Evolutionary conservation across 2,797 vertebrate genomes (phyloP), one percentile per base, ranked within the genome.

Genomic region (Neosalanx taihuensis): DNA sequence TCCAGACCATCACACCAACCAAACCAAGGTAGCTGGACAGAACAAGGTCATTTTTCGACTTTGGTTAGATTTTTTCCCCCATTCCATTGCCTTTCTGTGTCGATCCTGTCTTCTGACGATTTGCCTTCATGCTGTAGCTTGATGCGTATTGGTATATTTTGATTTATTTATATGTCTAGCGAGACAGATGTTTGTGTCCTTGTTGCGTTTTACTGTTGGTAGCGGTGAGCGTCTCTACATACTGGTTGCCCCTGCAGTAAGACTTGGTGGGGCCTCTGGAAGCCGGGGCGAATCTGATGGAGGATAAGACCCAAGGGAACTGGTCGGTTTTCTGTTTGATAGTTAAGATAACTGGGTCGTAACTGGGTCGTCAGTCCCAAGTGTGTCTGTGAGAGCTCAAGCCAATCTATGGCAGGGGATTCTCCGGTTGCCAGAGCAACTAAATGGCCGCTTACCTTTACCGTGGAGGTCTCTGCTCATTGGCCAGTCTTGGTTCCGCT

Each of bases 301-400:
- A 76, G 71, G 69, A 75, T 88, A 77, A 74, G 76, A 76, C 81
- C 58, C 64, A 71, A 70, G 46, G 81, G 70, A 49, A 46, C 72
- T 72, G 76, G 76, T 72, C 77, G 68, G 70, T 64, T 60, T 23
- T 75, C 61, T 23, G 37, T 79, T 62, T 77, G 60, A 60, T 67
- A 64, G 76, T 78, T 80, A 75, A 83, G 59, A 26, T 26, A 26
- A 26, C 79, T 82, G 62, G 64, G 75, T 74, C 72, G 23, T 77
- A 70, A 64, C 33, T 9, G 62, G 76, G 72, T 86, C 74, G 74
- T 75, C 49, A 75, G 65, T 79, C 72, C 66, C 76, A 74, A 35
- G 73, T 59, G 72, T 46, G 71, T 51, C 63, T 76, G 79, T 64
- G 62, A 49, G 70, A 80, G 71, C 72, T 74, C 66, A 74, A 74